phyloP scores from a whole-genome alignment of 37 sponge, comb jelly and placozoan species.

The Eunapius fragilis region DNA sequence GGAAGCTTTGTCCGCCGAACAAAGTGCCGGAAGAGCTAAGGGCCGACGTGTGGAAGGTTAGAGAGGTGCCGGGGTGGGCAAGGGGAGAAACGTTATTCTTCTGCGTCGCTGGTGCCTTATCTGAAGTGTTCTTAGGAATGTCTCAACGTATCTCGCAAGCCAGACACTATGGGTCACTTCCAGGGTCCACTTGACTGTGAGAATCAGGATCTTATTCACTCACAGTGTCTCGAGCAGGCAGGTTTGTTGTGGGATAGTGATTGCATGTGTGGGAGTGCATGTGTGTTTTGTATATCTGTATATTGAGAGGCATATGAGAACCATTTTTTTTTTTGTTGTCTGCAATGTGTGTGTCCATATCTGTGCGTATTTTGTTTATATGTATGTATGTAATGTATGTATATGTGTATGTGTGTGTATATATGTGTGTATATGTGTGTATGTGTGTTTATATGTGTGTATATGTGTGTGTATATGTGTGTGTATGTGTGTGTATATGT shows the following conservation, averaged over 20 bases:
- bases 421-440: too few relatives aligned
- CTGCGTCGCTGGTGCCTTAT: background rate
- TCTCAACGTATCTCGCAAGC: slow-evolving; percentile 64
- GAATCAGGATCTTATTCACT: slow-evolving; percentile 57
- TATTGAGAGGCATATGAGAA: too few relatives aligned
- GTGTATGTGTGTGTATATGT: background rate
- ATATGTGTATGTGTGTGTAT: too few relatives aligned
- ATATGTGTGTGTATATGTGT: background rate
- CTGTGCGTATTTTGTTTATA: too few relatives aligned
- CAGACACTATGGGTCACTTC: slow-evolving; percentile 81
- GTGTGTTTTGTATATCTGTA: background rate
- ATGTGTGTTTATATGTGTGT: background rate
- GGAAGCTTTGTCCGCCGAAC: slow-evolving; percentile 32
- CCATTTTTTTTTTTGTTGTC: too few relatives aligned
- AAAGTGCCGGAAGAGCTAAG: slow-evolving; percentile 56
- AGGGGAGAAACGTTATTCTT: background rate
- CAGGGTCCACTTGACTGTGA: slow-evolving; percentile 78
- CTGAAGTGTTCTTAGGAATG: slow-evolving; percentile 35
- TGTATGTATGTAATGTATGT: too few relatives aligned
- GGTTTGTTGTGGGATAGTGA: slow-evolving; percentile 30
- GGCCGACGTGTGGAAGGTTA: slow-evolving; percentile 75
- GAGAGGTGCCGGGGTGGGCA: background rate
- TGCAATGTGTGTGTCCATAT: too few relatives aligned
- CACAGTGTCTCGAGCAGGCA: slow-evolving; percentile 49
- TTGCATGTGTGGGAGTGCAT: background rate